Evolutionary conservation across 2,888 invertebrate species (phyloP), one percentile per base, ranked within the genome.

Genomic region (Andrena marginata): DNA sequence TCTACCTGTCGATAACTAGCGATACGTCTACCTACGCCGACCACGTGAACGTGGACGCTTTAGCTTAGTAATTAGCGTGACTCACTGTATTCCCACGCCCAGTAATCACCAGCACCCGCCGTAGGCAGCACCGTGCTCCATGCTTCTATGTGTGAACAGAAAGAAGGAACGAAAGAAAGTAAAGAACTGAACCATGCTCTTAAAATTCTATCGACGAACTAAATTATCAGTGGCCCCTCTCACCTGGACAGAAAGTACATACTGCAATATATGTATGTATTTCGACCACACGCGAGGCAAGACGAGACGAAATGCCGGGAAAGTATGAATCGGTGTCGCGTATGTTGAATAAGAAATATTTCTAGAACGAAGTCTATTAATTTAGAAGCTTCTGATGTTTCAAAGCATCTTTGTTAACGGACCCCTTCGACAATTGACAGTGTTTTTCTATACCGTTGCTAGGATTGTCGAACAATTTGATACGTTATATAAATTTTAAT

Each of bases 101-200:
- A 93, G 92, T 93, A 93, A 92, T 93, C 93, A 88, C 90, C 93
- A 91, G 92, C 92, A 89, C 93, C 92, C 85, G 93, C 93, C 87
- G 94, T 93, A 88, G 93, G 94, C 89, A 94, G 93, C 90, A 94
- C 90, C 90, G 93, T 93, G 91, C 94, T 94, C 94, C 94, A 94
- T 91, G 93, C 91, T 92, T 94, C 94, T 93, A 92, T 89, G 91
- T 89, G 90, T 91, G 88, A 90, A 90, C 91, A 90, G 89, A 90
- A 90, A 88, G 87, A 90, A 89, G 85, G 89, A 91, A 86, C 89
- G 87, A 86, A 89, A 85, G 85, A 90, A 90, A 87, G 87, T 90
- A 88, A 88, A 89, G 72, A 92, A 90, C 91, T 83, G 73, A 91
- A 91, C 90, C 91, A 91, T 91, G 91, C 91, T 68, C 65, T 42